Conservation (phyloP, 2,113 vertebrate species). For the Illadopsis cleaveri region DNA sequence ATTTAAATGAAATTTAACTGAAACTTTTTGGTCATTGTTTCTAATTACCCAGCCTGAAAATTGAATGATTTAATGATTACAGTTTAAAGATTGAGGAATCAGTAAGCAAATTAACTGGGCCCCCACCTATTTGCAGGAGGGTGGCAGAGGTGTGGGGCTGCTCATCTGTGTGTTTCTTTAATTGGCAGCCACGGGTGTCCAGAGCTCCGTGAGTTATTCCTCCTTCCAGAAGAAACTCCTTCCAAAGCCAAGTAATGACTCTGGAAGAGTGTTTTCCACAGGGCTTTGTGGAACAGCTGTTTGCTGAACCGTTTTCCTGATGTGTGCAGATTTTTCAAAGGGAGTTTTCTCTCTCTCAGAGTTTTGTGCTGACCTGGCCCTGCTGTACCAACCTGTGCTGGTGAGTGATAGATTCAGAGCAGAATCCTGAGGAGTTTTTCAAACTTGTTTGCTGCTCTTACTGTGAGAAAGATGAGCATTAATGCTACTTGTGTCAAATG, state of each 20-base stretch:
- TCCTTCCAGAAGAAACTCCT: neutral
- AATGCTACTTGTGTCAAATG: neutral
- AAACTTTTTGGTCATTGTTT: neutral
- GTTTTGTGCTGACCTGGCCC: neutral
- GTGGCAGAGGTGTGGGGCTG: neutral
- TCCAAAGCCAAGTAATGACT: neutral
- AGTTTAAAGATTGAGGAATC: neutral
- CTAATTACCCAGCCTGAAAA: neutral
- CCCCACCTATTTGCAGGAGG: neutral
- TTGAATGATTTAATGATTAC: neutral
- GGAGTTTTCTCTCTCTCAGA: neutral
- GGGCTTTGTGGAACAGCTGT: constrained; percentile 4
- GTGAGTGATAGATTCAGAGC: neutral
- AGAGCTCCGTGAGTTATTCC: neutral
- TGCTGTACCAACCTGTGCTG: neutral
- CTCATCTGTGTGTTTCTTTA: neutral
- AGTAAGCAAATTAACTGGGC: neutral
- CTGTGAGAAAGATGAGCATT: neutral
- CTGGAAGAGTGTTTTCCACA: neutral
- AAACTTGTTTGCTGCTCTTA: neutral
- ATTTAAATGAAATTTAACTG: neutral
- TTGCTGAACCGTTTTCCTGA: neutral
- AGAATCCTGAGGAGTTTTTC: neutral
- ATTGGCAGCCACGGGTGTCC: neutral
- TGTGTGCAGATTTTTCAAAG: neutral